Conservation (phyloP, 2,888 invertebrate genomes). For the Periphyllus acericola region DNA sequence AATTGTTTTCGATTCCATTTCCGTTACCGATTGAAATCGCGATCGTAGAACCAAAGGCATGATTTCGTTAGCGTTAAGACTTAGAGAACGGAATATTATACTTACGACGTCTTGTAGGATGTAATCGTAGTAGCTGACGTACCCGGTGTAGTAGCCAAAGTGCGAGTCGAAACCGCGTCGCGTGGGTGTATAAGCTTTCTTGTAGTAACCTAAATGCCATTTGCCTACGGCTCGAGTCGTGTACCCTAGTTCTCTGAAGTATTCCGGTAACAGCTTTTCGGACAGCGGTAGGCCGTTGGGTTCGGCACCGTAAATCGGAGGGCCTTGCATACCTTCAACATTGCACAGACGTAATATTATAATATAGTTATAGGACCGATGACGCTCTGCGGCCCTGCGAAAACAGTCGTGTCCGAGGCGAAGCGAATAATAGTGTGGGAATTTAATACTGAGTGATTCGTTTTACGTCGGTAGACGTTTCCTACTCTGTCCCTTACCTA, state of each 20-base stretch:
- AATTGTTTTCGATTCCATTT: too few relatives aligned
- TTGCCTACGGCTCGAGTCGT: constrained; percentile 86
- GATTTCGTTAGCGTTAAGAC: not conserved
- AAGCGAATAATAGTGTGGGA: not conserved
- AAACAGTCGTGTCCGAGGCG: too few relatives aligned
- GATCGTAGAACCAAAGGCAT: not conserved
- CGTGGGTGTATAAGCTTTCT: constrained; percentile 77
- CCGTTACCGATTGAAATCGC: too few relatives aligned
- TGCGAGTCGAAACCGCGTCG: constrained; percentile 83
- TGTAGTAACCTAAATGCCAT: constrained; percentile 88
- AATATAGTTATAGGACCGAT: not conserved
- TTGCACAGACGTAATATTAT: not conserved
- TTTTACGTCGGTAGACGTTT: not conserved
- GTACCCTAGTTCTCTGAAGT: constrained; percentile 76
- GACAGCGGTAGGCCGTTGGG: constrained; percentile 78
- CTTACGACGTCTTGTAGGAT: constrained; percentile 69
- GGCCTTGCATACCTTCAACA: constrained; percentile 76
- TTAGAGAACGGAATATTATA: not conserved
- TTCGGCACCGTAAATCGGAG: constrained; percentile 75
- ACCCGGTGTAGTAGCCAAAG: constrained; percentile 82
- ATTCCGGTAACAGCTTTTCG: constrained; percentile 77
- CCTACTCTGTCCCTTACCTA: constrained; percentile 71
- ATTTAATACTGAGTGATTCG: not conserved
- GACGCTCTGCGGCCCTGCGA: too few relatives aligned
- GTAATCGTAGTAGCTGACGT: constrained; percentile 80